Base-by-base conservation (phyloP, 2,113 vertebrate species). In the Pungitius pungitius region DNA sequence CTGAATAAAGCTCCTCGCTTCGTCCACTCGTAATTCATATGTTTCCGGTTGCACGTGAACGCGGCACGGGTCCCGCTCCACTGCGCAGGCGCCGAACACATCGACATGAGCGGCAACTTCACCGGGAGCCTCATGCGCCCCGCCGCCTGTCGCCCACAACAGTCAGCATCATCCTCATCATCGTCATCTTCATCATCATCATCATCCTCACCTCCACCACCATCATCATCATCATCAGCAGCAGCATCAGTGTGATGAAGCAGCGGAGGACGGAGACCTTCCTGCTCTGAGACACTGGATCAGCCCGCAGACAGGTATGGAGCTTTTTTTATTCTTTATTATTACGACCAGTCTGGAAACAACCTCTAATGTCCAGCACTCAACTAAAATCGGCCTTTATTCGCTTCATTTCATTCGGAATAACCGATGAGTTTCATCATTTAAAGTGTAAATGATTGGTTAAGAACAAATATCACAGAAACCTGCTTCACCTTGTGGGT, bases 241-340 rank as follows among this genome's bases (percentile, higher is more conserved):
- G 18, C 81, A 81, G 77, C 73, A 68, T 76, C 85, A 84, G 85
- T 89, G 90, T 80, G 82, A 92, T 92, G 90, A 90, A 77, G 84
- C 77, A 78, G 83, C 79, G 57, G 68, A 77, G 85, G 81, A 87
- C 80, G 57, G 73, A 85, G 70, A 85, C 55, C 72, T 65, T 81
- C 61, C 75, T 71, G 77, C 84, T 86, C 85, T 90, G 88, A 88
- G 72, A 85, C 72, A 60, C 78, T 70, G 82, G 77, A 88, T 61
- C 86, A 85, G 61, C 84, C 52, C 54, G 59, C 82, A 42, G 14
- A 90, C 90, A 92, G 90, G 89, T 90, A 86, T 7, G 55, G 10
- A 75, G 76, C 81, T 69, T 79, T 79, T 6, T 3, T 55, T 27
- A 27, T 1, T 52, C 2, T 47, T 43, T 20, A 51, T 49, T 22